phyloP scores from a whole-genome alignment of 1,140 invertebrate genomes.

The Caenorhabditis inopinata region DNA sequence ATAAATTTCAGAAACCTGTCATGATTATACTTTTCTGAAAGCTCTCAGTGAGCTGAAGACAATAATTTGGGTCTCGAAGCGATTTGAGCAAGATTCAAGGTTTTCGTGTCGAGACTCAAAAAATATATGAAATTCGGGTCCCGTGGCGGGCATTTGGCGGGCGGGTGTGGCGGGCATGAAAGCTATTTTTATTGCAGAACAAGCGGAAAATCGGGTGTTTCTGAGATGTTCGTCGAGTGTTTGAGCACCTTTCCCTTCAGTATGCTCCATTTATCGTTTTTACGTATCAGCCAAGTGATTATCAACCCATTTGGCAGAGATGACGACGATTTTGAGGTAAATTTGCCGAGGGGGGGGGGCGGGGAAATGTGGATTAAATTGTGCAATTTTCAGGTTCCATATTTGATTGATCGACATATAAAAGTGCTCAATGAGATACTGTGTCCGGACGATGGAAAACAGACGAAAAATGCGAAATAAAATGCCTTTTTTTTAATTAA shows the following conservation, averaged over 20 bases:
- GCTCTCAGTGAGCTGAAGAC: no score
- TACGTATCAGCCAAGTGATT: background rate
- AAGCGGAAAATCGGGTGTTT: background rate
- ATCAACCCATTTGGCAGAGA: background rate
- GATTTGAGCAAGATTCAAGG: no score
- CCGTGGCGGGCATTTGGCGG: no score
- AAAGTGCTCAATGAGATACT: background rate
- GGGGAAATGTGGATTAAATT: background rate
- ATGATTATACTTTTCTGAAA: no score
- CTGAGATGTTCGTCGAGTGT: background rate
- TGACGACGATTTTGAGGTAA: slow-evolving; percentile 4
- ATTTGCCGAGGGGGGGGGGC: no score
- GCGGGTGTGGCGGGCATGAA: no score
- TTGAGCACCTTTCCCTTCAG: background rate
- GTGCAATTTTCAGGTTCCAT: background rate
- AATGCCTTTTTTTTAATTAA: no score
- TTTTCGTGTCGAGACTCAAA: no score
- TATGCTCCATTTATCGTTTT: slow-evolving; percentile 1
- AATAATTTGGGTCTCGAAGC: no score
- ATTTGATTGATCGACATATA: background rate
- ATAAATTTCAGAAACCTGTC: no score
- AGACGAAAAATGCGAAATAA: background rate
- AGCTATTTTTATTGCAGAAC: no score
- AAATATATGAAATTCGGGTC: no score
- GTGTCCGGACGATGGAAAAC: background rate